Conservation (phyloP, 1,140 invertebrate species). For the Caenorhabditis remanei region DNA sequence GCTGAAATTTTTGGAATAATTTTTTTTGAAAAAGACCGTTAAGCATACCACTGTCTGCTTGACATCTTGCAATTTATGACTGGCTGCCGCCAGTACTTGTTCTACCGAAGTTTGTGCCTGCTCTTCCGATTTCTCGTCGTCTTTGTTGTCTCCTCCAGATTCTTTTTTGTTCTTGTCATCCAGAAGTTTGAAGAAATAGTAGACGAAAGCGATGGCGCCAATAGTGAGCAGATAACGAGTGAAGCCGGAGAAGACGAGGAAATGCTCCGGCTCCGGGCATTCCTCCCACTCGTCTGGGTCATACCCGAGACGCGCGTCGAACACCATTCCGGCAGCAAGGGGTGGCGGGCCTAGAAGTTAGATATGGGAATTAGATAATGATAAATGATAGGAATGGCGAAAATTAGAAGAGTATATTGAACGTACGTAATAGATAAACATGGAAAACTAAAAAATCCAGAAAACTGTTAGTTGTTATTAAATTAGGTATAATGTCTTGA, state of each 20-base stretch:
- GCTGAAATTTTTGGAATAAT: constrained; percentile 47
- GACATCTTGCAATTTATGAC: background rate
- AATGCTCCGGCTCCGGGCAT: constrained; percentile 71
- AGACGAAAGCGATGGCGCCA: constrained; percentile 63
- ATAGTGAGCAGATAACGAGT: constrained; percentile 65
- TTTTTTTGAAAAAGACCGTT: background rate
- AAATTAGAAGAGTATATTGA: background rate
- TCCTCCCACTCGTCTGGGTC: constrained; percentile 76
- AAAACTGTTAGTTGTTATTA: too few relatives aligned
- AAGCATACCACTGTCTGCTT: background rate
- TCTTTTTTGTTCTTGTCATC: constrained; percentile 65
- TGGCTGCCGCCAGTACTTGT: constrained; percentile 29
- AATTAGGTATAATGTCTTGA: too few relatives aligned
- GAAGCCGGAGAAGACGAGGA: constrained; percentile 68
- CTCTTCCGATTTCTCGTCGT: background rate
- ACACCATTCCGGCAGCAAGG: constrained; percentile 68
- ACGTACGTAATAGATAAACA: too few relatives aligned
- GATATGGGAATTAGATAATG: too few relatives aligned
- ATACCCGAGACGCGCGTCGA: constrained; percentile 72
- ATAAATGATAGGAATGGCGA: background rate
- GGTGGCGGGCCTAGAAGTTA: background rate
- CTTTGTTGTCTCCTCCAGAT: constrained; percentile 21
- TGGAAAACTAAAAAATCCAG: too few relatives aligned
- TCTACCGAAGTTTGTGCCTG: constrained; percentile 3
- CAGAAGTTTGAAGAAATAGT: constrained; percentile 65